These are phyloP conservation scores for Chloromyia formosa DNA, from an alignment of 2,888 invertebrate genomes.

Conservation along the genomic window DNA sequence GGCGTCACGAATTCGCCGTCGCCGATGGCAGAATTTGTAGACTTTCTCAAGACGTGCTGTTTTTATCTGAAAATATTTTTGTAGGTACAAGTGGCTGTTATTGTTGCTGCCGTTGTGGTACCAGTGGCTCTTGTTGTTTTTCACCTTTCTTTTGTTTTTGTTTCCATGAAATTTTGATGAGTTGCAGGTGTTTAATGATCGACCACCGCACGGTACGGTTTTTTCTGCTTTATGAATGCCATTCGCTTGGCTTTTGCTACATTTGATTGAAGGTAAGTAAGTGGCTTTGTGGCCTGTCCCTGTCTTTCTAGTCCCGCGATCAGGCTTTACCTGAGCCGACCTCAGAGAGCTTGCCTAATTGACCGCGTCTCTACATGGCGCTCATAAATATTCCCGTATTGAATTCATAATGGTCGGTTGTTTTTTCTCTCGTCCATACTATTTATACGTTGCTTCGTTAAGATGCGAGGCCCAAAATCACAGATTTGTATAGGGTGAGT, in stretches of 20 bases:
- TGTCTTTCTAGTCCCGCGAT: neutral
- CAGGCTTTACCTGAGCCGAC: neutral
- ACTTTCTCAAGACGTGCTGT: neutral
- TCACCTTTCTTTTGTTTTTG: constrained; percentile 47
- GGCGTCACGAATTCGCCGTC: constrained; percentile 26
- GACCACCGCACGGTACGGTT: constrained; percentile 40
- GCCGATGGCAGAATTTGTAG: constrained; percentile 39
- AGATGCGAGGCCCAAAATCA: neutral
- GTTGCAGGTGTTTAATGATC: constrained; percentile 49
- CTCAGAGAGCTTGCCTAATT: neutral
- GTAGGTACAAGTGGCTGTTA: constrained; percentile 11
- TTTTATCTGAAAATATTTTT: too few species aligned
- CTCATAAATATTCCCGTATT: neutral
- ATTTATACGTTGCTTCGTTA: neutral
- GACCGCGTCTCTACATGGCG: constrained; percentile 1
- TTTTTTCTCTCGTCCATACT: too few species aligned
- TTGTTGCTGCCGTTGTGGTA: constrained; percentile 11
- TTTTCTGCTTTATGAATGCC: constrained; percentile 28
- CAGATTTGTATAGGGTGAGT: neutral
- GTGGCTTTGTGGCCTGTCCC: constrained; percentile 8
- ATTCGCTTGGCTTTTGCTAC: constrained; percentile 31
- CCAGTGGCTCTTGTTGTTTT: constrained; percentile 38
- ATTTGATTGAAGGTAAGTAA: constrained; percentile 40
- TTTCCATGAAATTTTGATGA: constrained; percentile 49
- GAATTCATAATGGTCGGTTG: neutral